A percentile compares a stretch with the other conserved stretches of the same genome.
Evolutionary conservation across 2,113 vertebrate species (phyloP).

Genomic region (Boulengeromyrus knoepffleri): DNA sequence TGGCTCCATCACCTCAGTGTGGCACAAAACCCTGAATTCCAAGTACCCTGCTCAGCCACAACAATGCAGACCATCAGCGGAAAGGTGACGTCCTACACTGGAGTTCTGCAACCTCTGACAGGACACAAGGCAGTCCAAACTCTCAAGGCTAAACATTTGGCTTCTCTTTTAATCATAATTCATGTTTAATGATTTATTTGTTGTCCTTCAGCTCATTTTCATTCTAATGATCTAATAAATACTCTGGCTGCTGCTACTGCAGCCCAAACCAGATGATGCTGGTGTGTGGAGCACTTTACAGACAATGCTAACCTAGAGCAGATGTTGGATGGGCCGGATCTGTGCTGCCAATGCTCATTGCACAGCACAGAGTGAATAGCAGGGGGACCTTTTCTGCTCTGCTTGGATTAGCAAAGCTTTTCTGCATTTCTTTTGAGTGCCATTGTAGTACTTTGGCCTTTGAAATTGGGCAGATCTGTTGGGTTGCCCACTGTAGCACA

Average conservation of each 20-base stretch:
- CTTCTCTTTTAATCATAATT: neutral
- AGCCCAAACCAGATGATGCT: slow-evolving; percentile 6
- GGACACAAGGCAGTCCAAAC: neutral
- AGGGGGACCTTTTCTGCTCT: slow-evolving; percentile 11
- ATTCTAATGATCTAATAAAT: neutral
- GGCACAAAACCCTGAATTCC: neutral
- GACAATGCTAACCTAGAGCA: slow-evolving; percentile 26
- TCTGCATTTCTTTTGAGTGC: neutral
- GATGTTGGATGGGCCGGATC: slow-evolving; percentile 23
- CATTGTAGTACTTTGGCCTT: neutral
- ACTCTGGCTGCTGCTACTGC: neutral
- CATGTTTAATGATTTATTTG: neutral
- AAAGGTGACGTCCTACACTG: neutral
- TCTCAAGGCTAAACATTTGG: neutral
- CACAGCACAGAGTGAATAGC: slow-evolving; percentile 27
- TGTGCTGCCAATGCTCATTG: slow-evolving; percentile 17
- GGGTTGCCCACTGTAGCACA: neutral
- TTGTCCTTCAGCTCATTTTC: neutral
- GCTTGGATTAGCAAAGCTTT: neutral
- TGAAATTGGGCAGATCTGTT: neutral
- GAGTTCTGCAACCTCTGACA: neutral
- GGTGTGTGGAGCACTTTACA: slow-evolving; percentile 14
- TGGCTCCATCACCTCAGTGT: slow-evolving; percentile 10
- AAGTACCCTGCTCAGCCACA: neutral
- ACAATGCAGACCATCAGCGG: neutral